Conservation (phyloP, 1,140 invertebrate genomes). For the Apolygus lucorum region DNA sequence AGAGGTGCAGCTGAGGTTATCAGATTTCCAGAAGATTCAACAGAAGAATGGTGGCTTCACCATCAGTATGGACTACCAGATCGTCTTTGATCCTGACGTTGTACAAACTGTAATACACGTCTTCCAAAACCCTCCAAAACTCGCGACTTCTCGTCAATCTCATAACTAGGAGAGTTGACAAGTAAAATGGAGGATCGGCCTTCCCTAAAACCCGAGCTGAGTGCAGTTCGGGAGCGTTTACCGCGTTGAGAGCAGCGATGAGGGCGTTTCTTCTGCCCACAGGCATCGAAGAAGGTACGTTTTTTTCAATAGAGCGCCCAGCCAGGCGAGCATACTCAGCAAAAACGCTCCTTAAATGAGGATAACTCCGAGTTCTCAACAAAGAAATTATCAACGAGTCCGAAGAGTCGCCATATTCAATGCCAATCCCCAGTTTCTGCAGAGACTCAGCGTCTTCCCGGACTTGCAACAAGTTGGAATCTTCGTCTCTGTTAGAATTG, state of each 20-base stretch:
- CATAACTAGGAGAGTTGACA: background rate
- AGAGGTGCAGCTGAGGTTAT: background rate
- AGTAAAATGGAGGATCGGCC: background rate
- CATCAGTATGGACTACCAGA: background rate
- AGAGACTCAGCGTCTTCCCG: background rate
- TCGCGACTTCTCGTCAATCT: background rate
- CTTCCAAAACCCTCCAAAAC: background rate
- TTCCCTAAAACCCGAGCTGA: background rate
- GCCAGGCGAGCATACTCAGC: background rate
- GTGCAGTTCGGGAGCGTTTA: background rate
- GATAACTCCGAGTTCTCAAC: background rate
- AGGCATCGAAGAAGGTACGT: background rate
- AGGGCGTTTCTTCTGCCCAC: background rate
- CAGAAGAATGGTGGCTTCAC: background rate
- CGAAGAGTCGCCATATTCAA: background rate
- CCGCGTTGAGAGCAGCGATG: background rate
- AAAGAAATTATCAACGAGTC: background rate
- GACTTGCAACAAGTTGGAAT: background rate
- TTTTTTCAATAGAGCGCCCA: background rate
- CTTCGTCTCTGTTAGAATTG: background rate
- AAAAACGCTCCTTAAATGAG: background rate
- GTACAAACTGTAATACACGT: background rate
- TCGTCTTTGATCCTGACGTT: background rate
- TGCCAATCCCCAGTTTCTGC: background rate
- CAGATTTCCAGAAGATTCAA: background rate